These are phyloP conservation scores for Donacobius atricapilla DNA, from an alignment of 2,113 vertebrate species.

Conservation along the genomic window DNA sequence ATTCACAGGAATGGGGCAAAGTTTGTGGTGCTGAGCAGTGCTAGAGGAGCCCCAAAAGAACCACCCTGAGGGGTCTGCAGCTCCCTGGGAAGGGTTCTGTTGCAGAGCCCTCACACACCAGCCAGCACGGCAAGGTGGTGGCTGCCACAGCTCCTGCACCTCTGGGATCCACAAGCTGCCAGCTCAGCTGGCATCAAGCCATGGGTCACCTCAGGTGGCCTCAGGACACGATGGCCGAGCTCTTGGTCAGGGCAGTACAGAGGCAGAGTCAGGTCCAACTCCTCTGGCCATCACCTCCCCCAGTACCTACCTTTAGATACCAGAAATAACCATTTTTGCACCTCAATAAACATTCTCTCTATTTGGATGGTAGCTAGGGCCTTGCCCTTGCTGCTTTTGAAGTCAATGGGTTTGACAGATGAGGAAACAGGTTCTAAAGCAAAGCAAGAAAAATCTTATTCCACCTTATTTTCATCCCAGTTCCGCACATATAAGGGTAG, in stretches of 20 bases:
- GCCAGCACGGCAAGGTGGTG: accelerated
- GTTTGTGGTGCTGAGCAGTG: background rate
- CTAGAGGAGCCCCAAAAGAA: background rate
- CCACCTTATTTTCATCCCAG: background rate
- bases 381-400: background rate
- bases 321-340: background rate
- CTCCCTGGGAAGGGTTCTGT: background rate
- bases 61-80: background rate
- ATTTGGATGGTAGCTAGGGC: background rate
- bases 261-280: background rate
- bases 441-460: background rate
- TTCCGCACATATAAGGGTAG: background rate
- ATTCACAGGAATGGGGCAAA: background rate
- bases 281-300: background rate
- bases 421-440: background rate
- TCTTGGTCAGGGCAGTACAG: background rate
- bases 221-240: accelerated
- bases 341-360: background rate
- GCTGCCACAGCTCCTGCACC: background rate
- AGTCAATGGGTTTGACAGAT: background rate
- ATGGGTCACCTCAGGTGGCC: background rate
- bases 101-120: background rate
- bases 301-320: background rate
- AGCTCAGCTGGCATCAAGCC: background rate
- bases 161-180: background rate